Evolutionary conservation across 37 sponge, comb jelly and placozoan species (phyloP).

Genomic region (Bolinopsis microptera): DNA sequence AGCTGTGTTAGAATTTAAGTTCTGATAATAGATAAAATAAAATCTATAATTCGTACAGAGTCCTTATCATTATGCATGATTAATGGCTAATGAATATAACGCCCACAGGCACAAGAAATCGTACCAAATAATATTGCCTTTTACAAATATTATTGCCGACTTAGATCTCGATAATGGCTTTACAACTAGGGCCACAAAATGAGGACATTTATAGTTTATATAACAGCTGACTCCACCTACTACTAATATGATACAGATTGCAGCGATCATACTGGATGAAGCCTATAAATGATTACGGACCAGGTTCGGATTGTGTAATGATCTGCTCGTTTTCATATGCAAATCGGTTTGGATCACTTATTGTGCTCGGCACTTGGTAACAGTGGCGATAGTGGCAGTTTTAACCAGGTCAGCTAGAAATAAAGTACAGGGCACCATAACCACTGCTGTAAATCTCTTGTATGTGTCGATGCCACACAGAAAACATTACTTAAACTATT

Average conservation of each 20-base stretch:
- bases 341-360: neutral
- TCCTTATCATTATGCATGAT: neutral
- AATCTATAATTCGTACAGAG: neutral
- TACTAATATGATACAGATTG: no score
- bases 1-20: neutral
- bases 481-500: neutral
- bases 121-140: no score
- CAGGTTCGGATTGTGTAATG: neutral
- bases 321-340: neutral
- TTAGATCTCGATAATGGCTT: no score
- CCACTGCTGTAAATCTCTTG: neutral
- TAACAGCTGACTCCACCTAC: no score
- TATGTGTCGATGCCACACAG: neutral
- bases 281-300: neutral
- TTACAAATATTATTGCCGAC: no score
- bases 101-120: no score
- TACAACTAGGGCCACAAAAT: no score
- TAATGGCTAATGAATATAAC: no score
- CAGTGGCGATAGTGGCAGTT: neutral
- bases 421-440: neutral
- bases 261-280: no score
- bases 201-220: no score
- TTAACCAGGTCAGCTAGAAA: no score
- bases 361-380: neutral
- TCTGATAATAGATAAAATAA: no score